Conservation (phyloP, 2,888 invertebrate genomes). For the Julus scanicus region DNA sequence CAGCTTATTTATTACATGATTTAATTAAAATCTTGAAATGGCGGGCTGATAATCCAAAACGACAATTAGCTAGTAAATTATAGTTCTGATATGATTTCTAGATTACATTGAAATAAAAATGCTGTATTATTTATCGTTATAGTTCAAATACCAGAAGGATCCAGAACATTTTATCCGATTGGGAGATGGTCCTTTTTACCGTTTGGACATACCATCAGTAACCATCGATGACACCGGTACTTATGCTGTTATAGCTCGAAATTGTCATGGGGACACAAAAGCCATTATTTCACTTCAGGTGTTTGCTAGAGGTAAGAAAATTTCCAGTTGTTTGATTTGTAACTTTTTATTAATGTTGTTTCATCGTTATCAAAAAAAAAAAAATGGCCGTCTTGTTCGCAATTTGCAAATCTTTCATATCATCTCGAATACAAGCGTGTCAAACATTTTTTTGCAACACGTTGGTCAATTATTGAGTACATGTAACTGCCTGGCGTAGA, state of each 20-base stretch:
- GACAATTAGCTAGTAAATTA: slow-evolving; percentile 28
- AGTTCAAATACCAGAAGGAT: slow-evolving; percentile 72
- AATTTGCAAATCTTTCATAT: background rate
- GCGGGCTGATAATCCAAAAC: background rate
- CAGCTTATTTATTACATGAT: background rate
- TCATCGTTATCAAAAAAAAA: no score
- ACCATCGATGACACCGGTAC: slow-evolving; percentile 88
- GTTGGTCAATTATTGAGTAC: background rate
- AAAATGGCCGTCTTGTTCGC: background rate
- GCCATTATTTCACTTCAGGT: slow-evolving; percentile 89
- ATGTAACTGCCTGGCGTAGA: background rate
- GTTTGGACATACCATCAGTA: slow-evolving; percentile 85
- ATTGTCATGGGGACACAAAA: slow-evolving; percentile 84
- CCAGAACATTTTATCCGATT: slow-evolving; percentile 82
- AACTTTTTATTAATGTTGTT: no score
- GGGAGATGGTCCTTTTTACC: slow-evolving; percentile 79
- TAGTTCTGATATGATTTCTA: background rate
- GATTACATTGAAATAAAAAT: background rate
- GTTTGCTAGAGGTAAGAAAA: slow-evolving; percentile 70
- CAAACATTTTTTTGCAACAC: background rate
- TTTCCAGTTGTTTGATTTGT: background rate
- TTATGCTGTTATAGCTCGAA: slow-evolving; percentile 84
- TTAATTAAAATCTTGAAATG: background rate
- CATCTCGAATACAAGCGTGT: slow-evolving; percentile 21
- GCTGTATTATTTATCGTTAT: background rate